Evolutionary conservation across 2,888 invertebrate genomes (phyloP), one percentile per base, ranked within the genome.

Genomic region (Amiota minor): DNA sequence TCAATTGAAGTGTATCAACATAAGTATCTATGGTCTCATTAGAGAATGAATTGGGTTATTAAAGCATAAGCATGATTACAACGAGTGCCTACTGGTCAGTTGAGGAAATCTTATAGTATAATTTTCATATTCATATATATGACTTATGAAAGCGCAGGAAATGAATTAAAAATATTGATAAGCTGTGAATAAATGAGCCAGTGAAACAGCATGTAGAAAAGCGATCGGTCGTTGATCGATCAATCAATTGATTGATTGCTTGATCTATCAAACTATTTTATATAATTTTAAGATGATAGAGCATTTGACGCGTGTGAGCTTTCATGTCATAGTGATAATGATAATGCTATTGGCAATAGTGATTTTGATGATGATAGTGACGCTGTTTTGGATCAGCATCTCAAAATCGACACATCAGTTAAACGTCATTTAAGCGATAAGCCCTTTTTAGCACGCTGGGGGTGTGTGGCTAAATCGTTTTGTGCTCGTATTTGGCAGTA

Each of bases 351-450:
- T 53, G 53, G 11, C 11, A 12, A 53, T 53, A 8, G 11, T 53
- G 53, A 53, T n/a, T n/a, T n/a, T 53, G 14, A 53, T 53, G 53
- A 53, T 16, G 53, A 53, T 53, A 16, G 53, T 53, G 53, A 53
- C 16, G 53, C 9, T 53, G 53, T 16, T 53, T n/a, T 10, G 14
- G 53, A 53, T 53, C 23, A 23, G 1, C 16, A 16, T 53, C 6
- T 12, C 16, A 53, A 53, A n/a, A 16, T 10, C 16, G 53, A 53
- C 53, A 23, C 23, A n/a, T 12, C n/a, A 53, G 53, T 16, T 53
- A 53, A 53, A 53, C 45, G 62, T 45, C 23, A 62, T 45, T 62
- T 16, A 11, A 45, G 59, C 62, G 62, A 62, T 53, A 53, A 53
- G n/a, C 53, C 16, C 6, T 35, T 35, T 3, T 3, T 53, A 53